Evolutionary conservation across 2,888 invertebrate genomes (phyloP).

Genomic region (Ischnura elegans): DNA sequence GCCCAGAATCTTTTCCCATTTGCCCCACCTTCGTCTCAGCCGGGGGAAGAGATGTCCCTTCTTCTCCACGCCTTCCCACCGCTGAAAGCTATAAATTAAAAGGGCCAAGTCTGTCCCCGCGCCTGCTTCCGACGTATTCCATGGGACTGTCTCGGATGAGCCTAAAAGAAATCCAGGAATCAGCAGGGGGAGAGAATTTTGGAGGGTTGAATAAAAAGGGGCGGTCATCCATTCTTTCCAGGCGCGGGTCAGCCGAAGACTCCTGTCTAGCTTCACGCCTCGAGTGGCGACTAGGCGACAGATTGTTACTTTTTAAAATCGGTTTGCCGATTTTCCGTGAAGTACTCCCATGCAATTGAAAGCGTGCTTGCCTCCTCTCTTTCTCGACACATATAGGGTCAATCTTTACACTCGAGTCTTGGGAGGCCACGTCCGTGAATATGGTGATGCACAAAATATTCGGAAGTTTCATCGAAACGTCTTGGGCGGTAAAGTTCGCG

Average conservation of each 20-base stretch:
- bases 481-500: neutral
- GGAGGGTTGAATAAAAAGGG: neutral
- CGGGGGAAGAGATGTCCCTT: neutral
- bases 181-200: neutral
- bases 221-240: neutral
- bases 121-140: constrained; percentile 35
- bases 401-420: neutral
- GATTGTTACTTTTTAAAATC: too few species aligned
- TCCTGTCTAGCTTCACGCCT: neutral
- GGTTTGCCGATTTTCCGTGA: neutral
- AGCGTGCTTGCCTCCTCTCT: neutral
- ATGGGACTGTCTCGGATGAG: constrained; percentile 10
- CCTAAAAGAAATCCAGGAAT: neutral
- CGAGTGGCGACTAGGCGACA: too few species aligned
- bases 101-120: constrained; percentile 47
- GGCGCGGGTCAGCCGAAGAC: neutral
- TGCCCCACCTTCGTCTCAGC: neutral
- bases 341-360: neutral
- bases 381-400: neutral
- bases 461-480: neutral
- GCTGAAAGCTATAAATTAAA: constrained; percentile 52
- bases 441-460: neutral
- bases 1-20: constrained; percentile 1
- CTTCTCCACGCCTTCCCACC: constrained; percentile 2
- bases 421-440: neutral